Conservation (phyloP, 2,797 vertebrate genomes). For the Kryptopterus vitreolus region DNA sequence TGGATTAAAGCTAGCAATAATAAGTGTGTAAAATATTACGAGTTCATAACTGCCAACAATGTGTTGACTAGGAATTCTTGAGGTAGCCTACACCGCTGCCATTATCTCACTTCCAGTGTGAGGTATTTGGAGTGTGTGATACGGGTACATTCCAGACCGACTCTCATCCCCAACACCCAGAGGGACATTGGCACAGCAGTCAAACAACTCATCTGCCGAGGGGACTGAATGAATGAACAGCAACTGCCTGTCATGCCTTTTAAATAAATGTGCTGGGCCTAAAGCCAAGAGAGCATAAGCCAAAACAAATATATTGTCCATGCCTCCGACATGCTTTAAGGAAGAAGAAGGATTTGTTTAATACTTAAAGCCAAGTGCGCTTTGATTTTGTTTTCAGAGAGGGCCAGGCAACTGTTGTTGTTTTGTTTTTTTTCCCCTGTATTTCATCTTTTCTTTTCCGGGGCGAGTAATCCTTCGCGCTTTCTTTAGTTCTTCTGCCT, state of each 20-base stretch:
- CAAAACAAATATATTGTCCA: conserved; percentile 63
- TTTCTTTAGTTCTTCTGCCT: conserved; percentile 45
- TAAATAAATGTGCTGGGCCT: conserved; percentile 58
- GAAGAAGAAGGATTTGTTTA: conserved; percentile 61
- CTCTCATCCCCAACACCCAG: conserved; percentile 39
- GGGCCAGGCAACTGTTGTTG: conserved; percentile 45
- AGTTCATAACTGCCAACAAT: conserved; percentile 30
- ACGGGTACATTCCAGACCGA: conserved; percentile 38
- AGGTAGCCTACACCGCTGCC: conserved; percentile 17
- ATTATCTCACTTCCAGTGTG: conserved; percentile 32
- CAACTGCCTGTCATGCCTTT: conserved; percentile 56
- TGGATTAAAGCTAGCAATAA: conserved; percentile 5
- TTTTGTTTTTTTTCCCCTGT: conserved; percentile 38
- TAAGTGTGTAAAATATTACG: conserved; percentile 21
- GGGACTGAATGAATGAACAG: conserved; percentile 57
- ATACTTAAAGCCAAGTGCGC: conserved; percentile 54
- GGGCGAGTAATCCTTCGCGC: conserved; percentile 52
- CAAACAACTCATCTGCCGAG: conserved; percentile 39
- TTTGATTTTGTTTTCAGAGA: conserved; percentile 50
- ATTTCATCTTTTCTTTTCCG: conserved; percentile 58
- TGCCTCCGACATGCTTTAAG: conserved; percentile 52
- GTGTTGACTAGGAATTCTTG: conserved; percentile 25
- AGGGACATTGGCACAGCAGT: conserved; percentile 35
- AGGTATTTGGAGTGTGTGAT: conserved; percentile 43
- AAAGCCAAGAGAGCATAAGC: conserved; percentile 54